Percentiles rank a stretch among this genome's conserved stretches.
Evolutionary conservation across 2,888 invertebrate genomes (phyloP).

Genomic region (Dinocampus coccinellae): DNA sequence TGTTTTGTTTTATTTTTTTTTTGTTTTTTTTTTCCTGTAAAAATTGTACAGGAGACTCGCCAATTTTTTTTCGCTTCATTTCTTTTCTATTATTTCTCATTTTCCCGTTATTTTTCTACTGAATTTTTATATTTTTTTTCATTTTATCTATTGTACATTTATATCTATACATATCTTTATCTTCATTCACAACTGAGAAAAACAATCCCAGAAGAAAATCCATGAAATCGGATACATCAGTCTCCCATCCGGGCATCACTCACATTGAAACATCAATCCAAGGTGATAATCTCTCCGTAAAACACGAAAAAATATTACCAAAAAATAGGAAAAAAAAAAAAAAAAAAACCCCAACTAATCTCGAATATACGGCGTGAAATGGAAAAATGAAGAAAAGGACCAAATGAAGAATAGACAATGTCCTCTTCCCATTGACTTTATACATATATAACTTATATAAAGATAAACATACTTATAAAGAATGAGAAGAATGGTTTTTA

Average conservation of each 20-base stretch:
- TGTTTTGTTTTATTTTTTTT: constrained; percentile 13
- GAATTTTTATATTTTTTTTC: no score
- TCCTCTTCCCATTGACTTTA: background rate
- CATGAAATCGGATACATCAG: constrained; percentile 43
- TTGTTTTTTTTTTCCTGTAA: constrained; percentile 9
- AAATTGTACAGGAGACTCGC: constrained; percentile 16
- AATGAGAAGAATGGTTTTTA: background rate
- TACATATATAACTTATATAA: background rate
- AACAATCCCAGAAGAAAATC: constrained; percentile 47
- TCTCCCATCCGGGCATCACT: constrained; percentile 38
- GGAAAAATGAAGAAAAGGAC: constrained; percentile 37
- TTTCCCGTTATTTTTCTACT: no score
- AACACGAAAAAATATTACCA: no score
- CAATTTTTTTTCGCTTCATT: background rate
- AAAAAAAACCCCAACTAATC: constrained; percentile 38
- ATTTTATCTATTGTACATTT: no score
- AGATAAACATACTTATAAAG: background rate
- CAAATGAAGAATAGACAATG: constrained; percentile 17
- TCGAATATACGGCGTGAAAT: constrained; percentile 31
- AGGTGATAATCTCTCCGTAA: constrained; percentile 44
- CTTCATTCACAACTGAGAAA: constrained; percentile 36
- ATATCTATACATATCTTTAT: constrained; percentile 1
- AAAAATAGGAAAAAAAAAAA: no score
- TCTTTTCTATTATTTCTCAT: constrained; percentile 5
- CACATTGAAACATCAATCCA: constrained; percentile 45